Base-by-base conservation (phyloP, 1,140 invertebrate species). In the Drosophila malerkotliana region DNA sequence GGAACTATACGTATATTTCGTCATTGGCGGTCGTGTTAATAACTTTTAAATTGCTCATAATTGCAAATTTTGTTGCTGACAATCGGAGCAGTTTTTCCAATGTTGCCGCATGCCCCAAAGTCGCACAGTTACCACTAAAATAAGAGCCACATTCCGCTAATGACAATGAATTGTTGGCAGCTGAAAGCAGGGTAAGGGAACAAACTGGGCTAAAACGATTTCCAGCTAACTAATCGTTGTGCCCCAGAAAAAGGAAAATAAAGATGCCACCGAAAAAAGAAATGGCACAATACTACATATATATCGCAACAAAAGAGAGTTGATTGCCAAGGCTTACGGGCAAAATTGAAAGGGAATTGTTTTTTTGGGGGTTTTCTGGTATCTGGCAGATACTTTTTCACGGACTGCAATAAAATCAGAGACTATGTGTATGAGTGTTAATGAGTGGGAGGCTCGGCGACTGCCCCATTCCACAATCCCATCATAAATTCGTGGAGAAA, bases 11-110 rank as follows among this genome's bases (percentile, higher is more conserved):
- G n/a, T 8, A 6, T 61, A 58, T 60, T 77, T 68, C 58, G 67
- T 78, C 64, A 77, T 59, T 64, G 62, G 30, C 34, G 66, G 72
- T 78, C 63, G 77, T 59, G 71, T 77, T 87, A 82, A 87, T 83
- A 88, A 88, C 79, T 76, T 72, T 82, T 82, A 79, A 87, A 87
- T 88, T 75, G 82, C 79, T 66, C 62, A 49, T 83, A 88, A 87
- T 88, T 88, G 76, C 77, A 76, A 85, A 75, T 75, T 56, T 72
- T 63, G 59, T 53, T 51, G 60, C 58, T 48, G 39, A 49, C 32
- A 66, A 45, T 26, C 58, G 49, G 15, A 59, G 24, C 30, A 45
- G 24, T 52, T 59, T 47, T 21, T 14, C 26, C 3, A 32, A 24
- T 53, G 44, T 49, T 72, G 49, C 72, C 72, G 72, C 77, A 41